Evolutionary conservation across 2,888 invertebrate genomes (phyloP).

Genomic region (Oscheius onirici): DNA sequence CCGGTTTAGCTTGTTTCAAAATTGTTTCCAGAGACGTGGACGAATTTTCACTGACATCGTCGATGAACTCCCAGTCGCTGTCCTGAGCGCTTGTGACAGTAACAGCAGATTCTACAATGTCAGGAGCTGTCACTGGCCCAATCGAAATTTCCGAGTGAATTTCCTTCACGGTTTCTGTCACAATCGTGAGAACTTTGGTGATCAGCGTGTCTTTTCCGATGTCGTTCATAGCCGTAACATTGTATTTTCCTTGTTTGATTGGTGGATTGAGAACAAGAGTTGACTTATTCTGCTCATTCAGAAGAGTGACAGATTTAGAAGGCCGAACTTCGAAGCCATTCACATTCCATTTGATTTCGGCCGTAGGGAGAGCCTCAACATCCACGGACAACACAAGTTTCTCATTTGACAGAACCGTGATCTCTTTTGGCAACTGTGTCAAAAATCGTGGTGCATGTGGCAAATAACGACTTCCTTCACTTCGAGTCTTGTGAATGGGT

Average conservation of each 20-base stretch:
- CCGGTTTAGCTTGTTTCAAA: constrained; percentile 37
- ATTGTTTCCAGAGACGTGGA: constrained; percentile 53
- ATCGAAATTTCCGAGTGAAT: constrained; percentile 34
- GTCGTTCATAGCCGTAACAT: constrained; percentile 61
- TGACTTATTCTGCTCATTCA: constrained; percentile 63
- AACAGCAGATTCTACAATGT: constrained; percentile 53
- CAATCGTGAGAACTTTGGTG: constrained; percentile 47
- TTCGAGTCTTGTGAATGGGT: constrained; percentile 31
- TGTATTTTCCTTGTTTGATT: constrained; percentile 63
- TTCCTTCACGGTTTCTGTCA: constrained; percentile 45
- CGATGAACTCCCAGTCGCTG: constrained; percentile 32
- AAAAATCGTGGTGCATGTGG: constrained; percentile 65
- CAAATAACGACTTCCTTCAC: constrained; percentile 44
- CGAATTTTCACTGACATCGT: constrained; percentile 32
- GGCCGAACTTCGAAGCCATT: constrained; percentile 73
- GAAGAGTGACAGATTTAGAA: constrained; percentile 48
- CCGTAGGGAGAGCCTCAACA: constrained; percentile 65
- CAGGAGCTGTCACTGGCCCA: constrained; percentile 33
- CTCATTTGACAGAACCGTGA: constrained; percentile 54
- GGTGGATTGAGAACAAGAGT: constrained; percentile 65
- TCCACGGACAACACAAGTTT: constrained; percentile 63
- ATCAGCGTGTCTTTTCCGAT: constrained; percentile 52
- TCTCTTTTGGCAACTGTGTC: constrained; percentile 50
- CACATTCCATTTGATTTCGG: constrained; percentile 73
- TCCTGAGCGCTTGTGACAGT: constrained; percentile 51